A percentile compares a stretch with the other conserved stretches of the same genome.
phyloP scores from a whole-genome alignment of 37 sponge, comb jelly and placozoan genomes.

The Geodia barretti region DNA sequence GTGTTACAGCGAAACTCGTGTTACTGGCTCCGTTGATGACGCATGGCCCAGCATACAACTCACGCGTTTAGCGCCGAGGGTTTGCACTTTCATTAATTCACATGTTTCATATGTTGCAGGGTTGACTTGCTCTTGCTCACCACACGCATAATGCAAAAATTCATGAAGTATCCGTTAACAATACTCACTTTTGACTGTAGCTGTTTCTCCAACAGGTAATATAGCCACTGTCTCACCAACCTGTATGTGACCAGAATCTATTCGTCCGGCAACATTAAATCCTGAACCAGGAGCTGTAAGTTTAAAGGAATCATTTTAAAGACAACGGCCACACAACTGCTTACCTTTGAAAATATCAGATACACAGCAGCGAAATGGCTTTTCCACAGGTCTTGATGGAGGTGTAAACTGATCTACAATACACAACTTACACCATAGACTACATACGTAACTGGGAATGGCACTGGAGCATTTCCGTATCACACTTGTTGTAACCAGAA shows the following conservation, averaged over 20 bases:
- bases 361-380: constrained; percentile 76
- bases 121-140: no score
- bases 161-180: no score
- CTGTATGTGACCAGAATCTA: constrained; percentile 79
- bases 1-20: no score
- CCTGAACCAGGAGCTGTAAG: constrained; percentile 70
- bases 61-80: no score
- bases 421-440: background rate
- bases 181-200: constrained; percentile 69
- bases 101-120: no score
- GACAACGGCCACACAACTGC: background rate
- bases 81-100: no score
- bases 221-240: constrained; percentile 63
- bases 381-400: constrained; percentile 77
- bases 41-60: no score
- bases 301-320: background rate
- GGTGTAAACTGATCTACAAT: constrained; percentile 56
- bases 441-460: background rate
- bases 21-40: no score
- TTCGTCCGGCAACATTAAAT: constrained; percentile 61
- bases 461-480: background rate
- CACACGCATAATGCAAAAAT: no score
- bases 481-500: background rate
- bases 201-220: constrained; percentile 64
- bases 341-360: constrained; percentile 72